phyloP scores from a whole-genome alignment of 2,888 invertebrate species.

The Apotomis capreana region DNA sequence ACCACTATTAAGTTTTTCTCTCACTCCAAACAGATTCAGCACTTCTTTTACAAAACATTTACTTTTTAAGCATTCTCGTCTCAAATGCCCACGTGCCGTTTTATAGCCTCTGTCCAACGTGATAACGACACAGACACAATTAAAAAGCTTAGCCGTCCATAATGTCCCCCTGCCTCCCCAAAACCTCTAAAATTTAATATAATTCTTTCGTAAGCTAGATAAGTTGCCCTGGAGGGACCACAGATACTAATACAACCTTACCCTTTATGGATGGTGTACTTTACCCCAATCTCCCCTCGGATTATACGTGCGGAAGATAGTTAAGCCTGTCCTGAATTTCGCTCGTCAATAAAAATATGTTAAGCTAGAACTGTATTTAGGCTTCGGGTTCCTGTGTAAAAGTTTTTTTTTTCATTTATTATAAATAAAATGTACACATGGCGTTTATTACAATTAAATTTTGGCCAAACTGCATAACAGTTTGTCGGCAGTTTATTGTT shows the following conservation, averaged over 20 bases:
- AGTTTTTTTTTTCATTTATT: not conserved
- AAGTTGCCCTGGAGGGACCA: conserved; percentile 41
- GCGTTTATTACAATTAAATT: too few relatives aligned
- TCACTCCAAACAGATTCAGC: not conserved
- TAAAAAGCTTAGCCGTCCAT: conserved; percentile 40
- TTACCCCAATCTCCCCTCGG: conserved; percentile 56
- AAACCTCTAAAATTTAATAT: conserved; percentile 42
- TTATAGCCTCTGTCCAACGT: conserved; percentile 32
- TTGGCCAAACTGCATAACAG: too few relatives aligned
- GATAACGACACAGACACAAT: conserved; percentile 39
- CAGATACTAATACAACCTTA: conserved; percentile 30
- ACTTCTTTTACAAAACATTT: not conserved
- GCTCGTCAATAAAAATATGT: conserved; percentile 71
- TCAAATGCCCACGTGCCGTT: conserved; percentile 8
- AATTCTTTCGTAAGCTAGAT: conserved; percentile 41
- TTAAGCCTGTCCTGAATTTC: conserved; percentile 78
- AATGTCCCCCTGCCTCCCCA: conserved; percentile 26
- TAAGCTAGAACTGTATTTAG: conserved; percentile 3
- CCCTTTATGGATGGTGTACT: conserved; percentile 36
- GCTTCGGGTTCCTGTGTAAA: conserved; percentile 2
- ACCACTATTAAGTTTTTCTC: not conserved
- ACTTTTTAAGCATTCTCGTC: conserved; percentile 11
- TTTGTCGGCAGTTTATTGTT: too few relatives aligned
- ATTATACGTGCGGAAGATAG: conserved; percentile 78
- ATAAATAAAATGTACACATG: too few relatives aligned